Evolutionary conservation across 2,113 vertebrate genomes (phyloP).

Genomic region (Bufo gargarizans): DNA sequence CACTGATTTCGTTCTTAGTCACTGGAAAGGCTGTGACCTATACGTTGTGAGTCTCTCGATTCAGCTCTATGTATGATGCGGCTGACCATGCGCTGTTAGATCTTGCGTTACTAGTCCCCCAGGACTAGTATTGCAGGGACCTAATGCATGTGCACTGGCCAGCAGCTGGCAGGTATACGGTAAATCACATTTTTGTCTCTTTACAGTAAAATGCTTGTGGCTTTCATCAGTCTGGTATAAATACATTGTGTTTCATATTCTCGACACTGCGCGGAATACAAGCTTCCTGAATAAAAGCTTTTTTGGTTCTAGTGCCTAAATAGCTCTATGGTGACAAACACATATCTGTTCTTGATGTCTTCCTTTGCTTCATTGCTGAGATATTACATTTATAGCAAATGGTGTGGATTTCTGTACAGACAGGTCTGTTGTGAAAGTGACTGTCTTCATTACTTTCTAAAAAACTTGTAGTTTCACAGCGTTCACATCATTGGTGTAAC

Average conservation of each 20-base stretch:
- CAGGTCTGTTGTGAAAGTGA: not conserved
- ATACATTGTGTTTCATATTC: constrained; percentile 5
- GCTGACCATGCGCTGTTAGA: constrained; percentile 24
- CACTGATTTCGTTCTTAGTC: constrained; percentile 72
- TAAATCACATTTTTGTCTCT: not conserved
- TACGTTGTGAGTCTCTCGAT: not conserved
- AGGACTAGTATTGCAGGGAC: not conserved
- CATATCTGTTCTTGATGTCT: not conserved
- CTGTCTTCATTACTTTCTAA: no score
- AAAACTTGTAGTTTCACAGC: no score
- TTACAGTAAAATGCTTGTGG: constrained; percentile 50
- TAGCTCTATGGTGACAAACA: not conserved
- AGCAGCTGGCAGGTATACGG: constrained; percentile 37
- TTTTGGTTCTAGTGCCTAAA: constrained; percentile 12
- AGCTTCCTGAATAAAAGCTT: constrained; percentile 53
- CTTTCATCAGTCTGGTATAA: constrained; percentile 14
- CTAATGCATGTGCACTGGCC: not conserved
- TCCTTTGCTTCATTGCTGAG: not conserved
- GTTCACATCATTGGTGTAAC: no score
- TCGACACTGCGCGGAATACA: constrained; percentile 28
- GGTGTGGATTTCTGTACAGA: not conserved
- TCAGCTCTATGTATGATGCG: constrained; percentile 50
- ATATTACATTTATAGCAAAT: not conserved
- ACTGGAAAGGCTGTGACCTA: constrained; percentile 65
- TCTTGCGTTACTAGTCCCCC: constrained; percentile 31